phyloP scores from a whole-genome alignment of 2,113 vertebrate species.

The Carassius auratus region DNA sequence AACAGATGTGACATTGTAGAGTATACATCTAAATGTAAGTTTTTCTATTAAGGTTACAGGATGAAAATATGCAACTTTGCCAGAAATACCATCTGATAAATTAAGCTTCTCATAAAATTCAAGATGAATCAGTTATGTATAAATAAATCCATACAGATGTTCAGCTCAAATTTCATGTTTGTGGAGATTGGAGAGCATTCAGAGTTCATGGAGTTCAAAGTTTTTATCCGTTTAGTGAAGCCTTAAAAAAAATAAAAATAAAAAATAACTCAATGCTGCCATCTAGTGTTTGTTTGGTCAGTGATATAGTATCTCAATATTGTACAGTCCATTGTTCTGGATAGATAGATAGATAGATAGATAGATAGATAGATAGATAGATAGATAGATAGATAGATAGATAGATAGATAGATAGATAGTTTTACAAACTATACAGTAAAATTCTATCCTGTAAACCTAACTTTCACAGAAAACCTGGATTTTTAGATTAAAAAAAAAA shows the following conservation, averaged over 20 bases:
- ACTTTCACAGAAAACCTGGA: not conserved
- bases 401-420: slow-evolving; percentile 10
- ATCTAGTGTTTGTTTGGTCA: slow-evolving; percentile 20
- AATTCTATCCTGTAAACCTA: not conserved
- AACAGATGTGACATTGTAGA: not conserved
- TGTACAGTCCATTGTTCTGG: not conserved
- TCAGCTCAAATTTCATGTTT: not conserved
- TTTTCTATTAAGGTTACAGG: not conserved
- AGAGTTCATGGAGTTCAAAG: not conserved
- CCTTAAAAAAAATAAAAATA: not conserved
- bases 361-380: slow-evolving; percentile 9
- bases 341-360: slow-evolving; percentile 26
- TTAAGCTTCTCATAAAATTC: not conserved
- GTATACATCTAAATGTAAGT: not conserved
- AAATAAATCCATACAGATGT: not conserved
- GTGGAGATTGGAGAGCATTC: not conserved
- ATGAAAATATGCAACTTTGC: not conserved
- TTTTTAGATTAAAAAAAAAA: not conserved
- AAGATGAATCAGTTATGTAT: not conserved
- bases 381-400: slow-evolving; percentile 19
- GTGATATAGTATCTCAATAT: not conserved
- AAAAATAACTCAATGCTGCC: slow-evolving; percentile 6
- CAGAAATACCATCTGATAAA: not conserved
- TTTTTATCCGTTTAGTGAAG: not conserved
- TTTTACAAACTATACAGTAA: too few relatives aligned